Evolutionary conservation across 2,113 vertebrate species (phyloP).

Genomic region (Podocnemis expansa): DNA sequence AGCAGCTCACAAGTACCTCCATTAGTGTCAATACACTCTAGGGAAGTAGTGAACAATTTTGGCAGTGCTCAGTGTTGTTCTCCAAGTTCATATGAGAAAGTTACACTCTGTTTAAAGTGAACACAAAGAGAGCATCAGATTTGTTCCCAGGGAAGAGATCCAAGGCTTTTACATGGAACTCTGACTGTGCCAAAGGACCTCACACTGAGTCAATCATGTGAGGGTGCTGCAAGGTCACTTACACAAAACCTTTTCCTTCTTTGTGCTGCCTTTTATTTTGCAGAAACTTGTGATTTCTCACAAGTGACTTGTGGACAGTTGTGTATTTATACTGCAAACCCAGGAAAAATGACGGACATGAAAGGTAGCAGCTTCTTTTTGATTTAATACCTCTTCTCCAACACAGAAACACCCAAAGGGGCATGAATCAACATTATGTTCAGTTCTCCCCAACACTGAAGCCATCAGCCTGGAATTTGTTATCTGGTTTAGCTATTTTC

Average conservation of each 20-base stretch:
- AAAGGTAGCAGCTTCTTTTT: neutral
- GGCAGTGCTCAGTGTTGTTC: neutral
- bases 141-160: neutral
- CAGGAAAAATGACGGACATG: neutral
- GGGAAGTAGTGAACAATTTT: fast-evolving
- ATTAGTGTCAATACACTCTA: neutral
- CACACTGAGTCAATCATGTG: neutral
- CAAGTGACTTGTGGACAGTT: neutral
- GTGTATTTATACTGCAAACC: neutral
- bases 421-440: neutral
- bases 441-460: neutral
- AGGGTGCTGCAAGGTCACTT: neutral
- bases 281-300: neutral
- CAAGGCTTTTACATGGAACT: neutral
- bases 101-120: neutral
- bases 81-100: neutral
- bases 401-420: neutral
- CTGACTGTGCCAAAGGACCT: neutral
- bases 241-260: neutral
- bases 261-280: neutral
- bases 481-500: neutral
- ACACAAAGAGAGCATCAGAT: neutral
- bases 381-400: neutral
- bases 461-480: neutral
- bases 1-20: neutral